Conservation (phyloP, 2,888 invertebrate genomes). For the Horisme vitalbata region DNA sequence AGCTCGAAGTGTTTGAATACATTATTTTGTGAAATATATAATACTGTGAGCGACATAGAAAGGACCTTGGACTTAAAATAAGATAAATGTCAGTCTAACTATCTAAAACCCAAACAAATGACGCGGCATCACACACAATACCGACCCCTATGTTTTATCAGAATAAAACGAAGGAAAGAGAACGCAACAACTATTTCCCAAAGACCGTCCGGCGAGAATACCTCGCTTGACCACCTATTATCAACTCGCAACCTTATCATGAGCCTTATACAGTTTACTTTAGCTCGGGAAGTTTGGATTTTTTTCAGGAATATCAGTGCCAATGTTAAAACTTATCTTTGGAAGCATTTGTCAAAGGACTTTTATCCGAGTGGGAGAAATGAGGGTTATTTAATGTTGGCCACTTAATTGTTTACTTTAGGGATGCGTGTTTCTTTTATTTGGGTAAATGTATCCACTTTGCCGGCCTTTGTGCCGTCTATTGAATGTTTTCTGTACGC, state of each 20-base stretch:
- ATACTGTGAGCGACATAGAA: too few relatives aligned
- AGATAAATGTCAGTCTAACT: not conserved
- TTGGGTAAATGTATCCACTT: slow-evolving; percentile 12
- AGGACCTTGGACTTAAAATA: too few relatives aligned
- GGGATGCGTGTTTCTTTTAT: slow-evolving; percentile 19
- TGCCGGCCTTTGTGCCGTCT: not conserved
- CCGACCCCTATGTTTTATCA: slow-evolving; percentile 12
- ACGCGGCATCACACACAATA: too few relatives aligned
- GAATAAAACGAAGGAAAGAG: slow-evolving; percentile 22
- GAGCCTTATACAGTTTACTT: slow-evolving; percentile 7
- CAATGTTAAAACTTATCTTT: slow-evolving; percentile 30
- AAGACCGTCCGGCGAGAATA: slow-evolving; percentile 29
- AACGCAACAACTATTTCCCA: slow-evolving; percentile 36
- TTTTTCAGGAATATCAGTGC: slow-evolving; percentile 25
- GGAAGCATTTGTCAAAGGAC: slow-evolving; percentile 24
- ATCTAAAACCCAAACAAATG: not conserved
- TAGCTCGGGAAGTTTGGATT: slow-evolving; percentile 2
- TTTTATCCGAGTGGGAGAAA: slow-evolving; percentile 24
- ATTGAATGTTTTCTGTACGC: not conserved
- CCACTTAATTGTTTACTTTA: slow-evolving; percentile 24
- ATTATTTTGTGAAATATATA: too few relatives aligned
- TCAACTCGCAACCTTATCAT: slow-evolving; percentile 21
- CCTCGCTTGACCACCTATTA: slow-evolving; percentile 23
- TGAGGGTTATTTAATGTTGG: slow-evolving; percentile 19
- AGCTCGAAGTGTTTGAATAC: too few relatives aligned